Conservation (phyloP, 2,888 invertebrate species). For the Alviniconcha strummeri region DNA sequence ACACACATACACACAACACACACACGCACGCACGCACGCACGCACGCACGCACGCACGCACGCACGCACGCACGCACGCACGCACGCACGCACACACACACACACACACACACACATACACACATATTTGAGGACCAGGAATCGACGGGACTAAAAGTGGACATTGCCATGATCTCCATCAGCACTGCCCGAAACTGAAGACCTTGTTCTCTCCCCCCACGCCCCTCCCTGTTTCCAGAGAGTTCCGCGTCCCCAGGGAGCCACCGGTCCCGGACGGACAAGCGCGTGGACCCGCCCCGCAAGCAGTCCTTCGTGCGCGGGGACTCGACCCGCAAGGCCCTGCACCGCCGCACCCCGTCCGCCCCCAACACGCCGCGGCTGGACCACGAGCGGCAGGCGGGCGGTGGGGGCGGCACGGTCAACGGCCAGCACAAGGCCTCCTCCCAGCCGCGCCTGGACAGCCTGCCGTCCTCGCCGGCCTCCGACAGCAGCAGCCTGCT, state of each 20-base stretch:
- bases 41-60: no score
- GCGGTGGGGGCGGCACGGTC: conserved; percentile 22
- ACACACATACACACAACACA: no score
- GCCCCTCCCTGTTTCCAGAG: background rate
- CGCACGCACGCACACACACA: no score
- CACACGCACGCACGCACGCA: no score
- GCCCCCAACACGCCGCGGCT: conserved; percentile 61
- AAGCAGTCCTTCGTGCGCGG: conserved; percentile 59
- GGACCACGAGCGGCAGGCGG: conserved; percentile 39
- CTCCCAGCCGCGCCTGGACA: conserved; percentile 50
- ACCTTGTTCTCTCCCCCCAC: no score
- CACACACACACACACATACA: no score
- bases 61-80: no score
- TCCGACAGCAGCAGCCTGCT: conserved; percentile 28
- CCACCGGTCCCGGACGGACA: background rate
- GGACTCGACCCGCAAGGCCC: conserved; percentile 59
- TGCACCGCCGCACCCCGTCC: conserved; percentile 62
- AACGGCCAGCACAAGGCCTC: conserved; percentile 43
- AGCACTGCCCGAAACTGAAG: no score
- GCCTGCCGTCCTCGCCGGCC: conserved; percentile 17
- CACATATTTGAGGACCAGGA: no score
- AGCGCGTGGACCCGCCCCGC: conserved; percentile 4
- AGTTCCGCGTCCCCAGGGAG: background rate
- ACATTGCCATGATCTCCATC: no score
- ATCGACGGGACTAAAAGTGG: no score